Evolutionary conservation across 2,797 vertebrate species (phyloP).

Genomic region (Peromyscus nudipes): DNA sequence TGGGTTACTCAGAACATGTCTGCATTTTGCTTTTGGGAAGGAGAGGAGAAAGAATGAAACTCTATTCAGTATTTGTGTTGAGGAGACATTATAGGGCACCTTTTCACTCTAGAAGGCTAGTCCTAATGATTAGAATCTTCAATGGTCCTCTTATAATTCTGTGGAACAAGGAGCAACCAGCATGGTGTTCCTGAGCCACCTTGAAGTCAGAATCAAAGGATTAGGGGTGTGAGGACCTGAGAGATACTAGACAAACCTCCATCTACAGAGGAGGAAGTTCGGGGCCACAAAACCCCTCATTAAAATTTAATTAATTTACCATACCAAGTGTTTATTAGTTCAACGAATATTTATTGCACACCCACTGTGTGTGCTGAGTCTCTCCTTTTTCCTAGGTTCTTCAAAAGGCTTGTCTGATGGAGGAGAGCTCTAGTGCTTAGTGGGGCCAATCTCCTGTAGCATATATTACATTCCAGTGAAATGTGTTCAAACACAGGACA

Average conservation of each 20-base stretch:
- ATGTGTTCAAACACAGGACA: neutral
- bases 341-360: neutral
- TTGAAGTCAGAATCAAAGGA: neutral
- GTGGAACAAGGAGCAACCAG: rapidly evolving
- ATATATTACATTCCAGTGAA: neutral
- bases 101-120: neutral
- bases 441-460: neutral
- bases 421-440: neutral
- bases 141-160: neutral
- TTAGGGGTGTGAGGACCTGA: neutral
- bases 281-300: neutral
- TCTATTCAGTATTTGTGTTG: neutral
- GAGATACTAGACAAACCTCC: neutral
- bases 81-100: neutral
- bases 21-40: neutral
- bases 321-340: neutral
- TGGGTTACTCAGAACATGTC: neutral
- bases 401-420: neutral
- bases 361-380: neutral
- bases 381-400: neutral
- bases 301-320: neutral
- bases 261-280: neutral
- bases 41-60: neutral
- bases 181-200: neutral
- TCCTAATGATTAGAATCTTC: neutral